Evolutionary conservation across 2,797 vertebrate genomes (phyloP).

Genomic region (Tachyglossus aculeatus): DNA sequence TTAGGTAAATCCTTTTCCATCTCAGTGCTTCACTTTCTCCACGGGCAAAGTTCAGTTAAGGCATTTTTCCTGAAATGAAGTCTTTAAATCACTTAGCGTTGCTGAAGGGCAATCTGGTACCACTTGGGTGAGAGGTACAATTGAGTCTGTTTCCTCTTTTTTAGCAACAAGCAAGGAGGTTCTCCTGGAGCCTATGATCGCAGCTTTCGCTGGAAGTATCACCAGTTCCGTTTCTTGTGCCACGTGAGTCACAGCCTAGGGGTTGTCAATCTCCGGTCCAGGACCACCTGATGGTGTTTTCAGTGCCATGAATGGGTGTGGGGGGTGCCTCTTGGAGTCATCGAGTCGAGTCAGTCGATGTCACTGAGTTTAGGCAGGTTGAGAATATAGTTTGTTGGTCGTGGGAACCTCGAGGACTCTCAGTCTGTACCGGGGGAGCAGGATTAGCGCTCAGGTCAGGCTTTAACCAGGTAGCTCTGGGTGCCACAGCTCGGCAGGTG

Average conservation of each 20-base stretch:
- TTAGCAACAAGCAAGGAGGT: conserved; percentile 87
- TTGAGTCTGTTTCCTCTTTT: conserved; percentile 22
- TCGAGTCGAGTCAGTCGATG: neutral
- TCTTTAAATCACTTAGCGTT: neutral
- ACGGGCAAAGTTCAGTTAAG: neutral
- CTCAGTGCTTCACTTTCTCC: neutral
- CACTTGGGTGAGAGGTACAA: conserved; percentile 6
- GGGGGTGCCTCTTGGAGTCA: neutral
- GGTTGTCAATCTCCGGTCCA: no score
- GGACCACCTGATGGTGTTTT: neutral
- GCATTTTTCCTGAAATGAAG: neutral
- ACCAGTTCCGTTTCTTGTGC: conserved; percentile 98
- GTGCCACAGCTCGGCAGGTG: neutral
- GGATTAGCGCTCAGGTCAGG: neutral
- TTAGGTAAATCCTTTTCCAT: no score
- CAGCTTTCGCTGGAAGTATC: conserved; percentile 98
- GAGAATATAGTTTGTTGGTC: no score
- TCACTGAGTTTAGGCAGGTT: neutral
- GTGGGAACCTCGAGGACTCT: no score
- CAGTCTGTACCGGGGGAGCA: neutral
- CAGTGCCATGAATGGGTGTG: accelerated
- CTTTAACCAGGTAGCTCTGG: accelerated
- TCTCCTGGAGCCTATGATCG: conserved; percentile 94
- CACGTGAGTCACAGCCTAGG: conserved; percentile 82
- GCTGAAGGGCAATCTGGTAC: neutral